Evolutionary conservation across 2,113 vertebrate species (phyloP), one percentile per base, ranked within the genome.

Genomic region (Raja brachyura): DNA sequence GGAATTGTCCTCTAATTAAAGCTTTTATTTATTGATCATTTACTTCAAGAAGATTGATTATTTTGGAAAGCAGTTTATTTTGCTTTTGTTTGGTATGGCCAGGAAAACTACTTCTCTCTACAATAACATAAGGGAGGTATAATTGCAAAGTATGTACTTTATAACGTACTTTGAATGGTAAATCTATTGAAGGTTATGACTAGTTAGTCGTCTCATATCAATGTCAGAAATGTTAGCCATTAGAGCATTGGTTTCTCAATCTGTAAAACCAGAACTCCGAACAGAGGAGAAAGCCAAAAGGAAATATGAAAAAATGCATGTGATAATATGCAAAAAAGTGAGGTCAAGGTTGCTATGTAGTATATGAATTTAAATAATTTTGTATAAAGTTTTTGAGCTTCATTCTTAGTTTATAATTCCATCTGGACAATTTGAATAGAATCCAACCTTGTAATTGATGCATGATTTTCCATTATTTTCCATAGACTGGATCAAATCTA

Each of bases 1-100:
- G 94, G 94, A 95, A 94, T 94, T 96, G 63, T 95, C 95, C 94
- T 95, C 93, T 96, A 95, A 97, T 96, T 95, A 97, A 96, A 97
- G 95, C 94, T 94, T 94, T 95, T 93, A 94, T 94, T 95, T 95
- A 95, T 95, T 96, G 95, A 96, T 96, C 95, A 96, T 94, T 93
- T 94, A 93, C 95, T 95, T 96, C 94, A 96, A 95, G 94, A 95
- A 93, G 94, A 96, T 95, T 95, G 94, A 94, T 95, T 93, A 94
- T 88, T 73, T 73, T 73, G 66, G 66, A 70, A 48, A 48, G 33
- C 33, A 9, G 88, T 48, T 20, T 73, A 31, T 31, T 33, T 92
- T 70, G 66, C 31, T 70, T 70, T 70, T 16, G 63, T 31, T 70
- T 73, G 10, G 4, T 22, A 70, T 90, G 20, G n/a, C 70, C 31